These are phyloP conservation scores for Porites cylindrica DNA, from an alignment of 92 coral and sea anemone species.

Conservation along the genomic window DNA sequence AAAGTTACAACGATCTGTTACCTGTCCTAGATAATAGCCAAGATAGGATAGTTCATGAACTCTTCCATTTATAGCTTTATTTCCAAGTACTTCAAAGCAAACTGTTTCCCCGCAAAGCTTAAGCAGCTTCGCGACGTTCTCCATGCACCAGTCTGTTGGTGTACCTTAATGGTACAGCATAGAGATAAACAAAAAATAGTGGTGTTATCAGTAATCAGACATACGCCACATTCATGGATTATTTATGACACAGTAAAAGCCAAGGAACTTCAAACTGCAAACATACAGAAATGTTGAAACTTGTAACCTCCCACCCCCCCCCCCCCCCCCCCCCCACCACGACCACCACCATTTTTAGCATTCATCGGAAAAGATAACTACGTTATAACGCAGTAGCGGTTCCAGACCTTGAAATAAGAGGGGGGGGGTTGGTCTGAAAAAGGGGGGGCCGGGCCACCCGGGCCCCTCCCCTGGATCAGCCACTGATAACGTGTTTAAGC, in stretches of 20 bases:
- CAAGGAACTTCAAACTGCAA: too few relatives aligned
- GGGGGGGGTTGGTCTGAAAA: too few relatives aligned
- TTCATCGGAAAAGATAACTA: too few relatives aligned
- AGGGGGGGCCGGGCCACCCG: too few relatives aligned
- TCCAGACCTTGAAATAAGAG: too few relatives aligned
- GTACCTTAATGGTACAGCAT: conserved; percentile 44
- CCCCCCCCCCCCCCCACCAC: too few relatives aligned
- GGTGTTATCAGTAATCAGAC: not conserved
- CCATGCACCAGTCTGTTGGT: conserved; percentile 94
- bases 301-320: too few relatives aligned
- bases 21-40: conserved; percentile 94
- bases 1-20: conserved; percentile 4
- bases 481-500: too few relatives aligned
- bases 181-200: not conserved
- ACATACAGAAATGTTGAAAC: too few relatives aligned
- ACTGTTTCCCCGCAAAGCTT: conserved; percentile 90
- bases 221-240: not conserved
- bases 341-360: too few relatives aligned
- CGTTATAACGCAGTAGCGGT: too few relatives aligned
- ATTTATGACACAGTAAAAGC: not conserved
- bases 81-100: conserved; percentile 88
- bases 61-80: conserved; percentile 96
- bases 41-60: conserved; percentile 92
- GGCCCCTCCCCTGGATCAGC: too few relatives aligned
- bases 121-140: conserved; percentile 94